These are phyloP conservation scores for Margarornis squamiger DNA, from an alignment of 2,797 vertebrate genomes.

Conservation along the genomic window DNA sequence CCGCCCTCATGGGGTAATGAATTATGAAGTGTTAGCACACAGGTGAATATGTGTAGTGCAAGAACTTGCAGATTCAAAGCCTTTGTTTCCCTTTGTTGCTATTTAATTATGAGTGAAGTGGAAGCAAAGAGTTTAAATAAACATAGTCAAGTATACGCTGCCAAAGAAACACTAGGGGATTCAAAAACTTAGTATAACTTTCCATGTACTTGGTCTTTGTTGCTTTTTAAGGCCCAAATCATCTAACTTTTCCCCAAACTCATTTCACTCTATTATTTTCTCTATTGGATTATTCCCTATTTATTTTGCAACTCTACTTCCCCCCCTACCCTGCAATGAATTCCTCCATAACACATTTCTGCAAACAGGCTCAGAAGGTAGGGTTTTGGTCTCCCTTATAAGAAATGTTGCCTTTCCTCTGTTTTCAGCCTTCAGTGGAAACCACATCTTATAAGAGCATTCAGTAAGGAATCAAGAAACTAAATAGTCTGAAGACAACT, in stretches of 20 bases:
- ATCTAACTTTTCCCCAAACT: accelerated
- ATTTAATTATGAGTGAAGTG: constrained; percentile 51
- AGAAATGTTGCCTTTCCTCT: background rate
- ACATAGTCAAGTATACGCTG: background rate
- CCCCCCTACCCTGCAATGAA: accelerated
- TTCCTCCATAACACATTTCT: background rate
- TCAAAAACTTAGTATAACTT: background rate
- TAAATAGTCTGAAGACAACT: background rate
- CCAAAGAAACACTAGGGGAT: background rate
- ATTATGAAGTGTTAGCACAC: constrained; percentile 42
- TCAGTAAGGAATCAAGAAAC: background rate
- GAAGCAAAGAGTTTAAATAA: constrained; percentile 27
- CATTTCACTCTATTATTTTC: background rate
- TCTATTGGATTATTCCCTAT: background rate
- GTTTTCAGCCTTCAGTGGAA: background rate
- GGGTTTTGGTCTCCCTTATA: background rate
- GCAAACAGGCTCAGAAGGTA: background rate
- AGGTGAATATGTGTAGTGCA: background rate
- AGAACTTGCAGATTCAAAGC: constrained; percentile 32
- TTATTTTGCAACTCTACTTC: background rate
- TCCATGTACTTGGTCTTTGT: background rate
- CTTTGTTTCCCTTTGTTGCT: constrained; percentile 6
- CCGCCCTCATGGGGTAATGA: background rate
- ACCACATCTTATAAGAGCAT: background rate
- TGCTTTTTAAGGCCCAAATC: background rate